Conservation (phyloP, 2,888 invertebrate species). For the Limenitis camilla region DNA sequence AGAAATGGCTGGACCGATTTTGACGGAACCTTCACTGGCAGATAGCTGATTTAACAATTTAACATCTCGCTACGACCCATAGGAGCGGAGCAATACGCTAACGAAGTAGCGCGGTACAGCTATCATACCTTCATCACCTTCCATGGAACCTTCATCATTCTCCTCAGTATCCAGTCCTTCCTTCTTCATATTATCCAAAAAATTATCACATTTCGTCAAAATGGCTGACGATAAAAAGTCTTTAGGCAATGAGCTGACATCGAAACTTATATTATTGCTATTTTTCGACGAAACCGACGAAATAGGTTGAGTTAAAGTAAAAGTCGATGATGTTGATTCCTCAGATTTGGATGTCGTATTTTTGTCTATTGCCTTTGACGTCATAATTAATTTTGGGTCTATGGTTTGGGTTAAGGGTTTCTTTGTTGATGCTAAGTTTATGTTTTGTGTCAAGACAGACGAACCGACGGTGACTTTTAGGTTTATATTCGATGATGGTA, state of each 20-base stretch:
- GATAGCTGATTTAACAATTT: no score
- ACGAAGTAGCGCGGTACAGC: no score
- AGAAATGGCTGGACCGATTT: no score
- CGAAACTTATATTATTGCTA: constrained; percentile 30
- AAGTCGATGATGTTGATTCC: not conserved
- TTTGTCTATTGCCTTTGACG: constrained; percentile 10
- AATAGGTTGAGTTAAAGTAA: constrained; percentile 3
- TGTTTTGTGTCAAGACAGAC: constrained; percentile 44
- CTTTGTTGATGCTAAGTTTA: constrained; percentile 31
- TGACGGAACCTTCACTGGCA: no score
- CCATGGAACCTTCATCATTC: constrained; percentile 23
- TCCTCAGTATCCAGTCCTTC: constrained; percentile 43
- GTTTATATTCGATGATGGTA: constrained; percentile 35
- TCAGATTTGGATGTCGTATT: not conserved
- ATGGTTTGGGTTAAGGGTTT: constrained; percentile 7
- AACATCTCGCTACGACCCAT: no score
- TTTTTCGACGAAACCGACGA: constrained; percentile 16
- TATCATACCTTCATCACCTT: constrained; percentile 27
- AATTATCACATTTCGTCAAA: constrained; percentile 23
- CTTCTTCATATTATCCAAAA: constrained; percentile 19
- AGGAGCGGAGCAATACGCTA: no score
- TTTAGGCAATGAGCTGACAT: constrained; percentile 34
- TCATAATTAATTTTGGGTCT: constrained; percentile 16
- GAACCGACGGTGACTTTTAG: constrained; percentile 48
- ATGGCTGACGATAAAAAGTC: constrained; percentile 35